Evolutionary conservation across 2,888 invertebrate species (phyloP).

Genomic region (Epinotia ramella): DNA sequence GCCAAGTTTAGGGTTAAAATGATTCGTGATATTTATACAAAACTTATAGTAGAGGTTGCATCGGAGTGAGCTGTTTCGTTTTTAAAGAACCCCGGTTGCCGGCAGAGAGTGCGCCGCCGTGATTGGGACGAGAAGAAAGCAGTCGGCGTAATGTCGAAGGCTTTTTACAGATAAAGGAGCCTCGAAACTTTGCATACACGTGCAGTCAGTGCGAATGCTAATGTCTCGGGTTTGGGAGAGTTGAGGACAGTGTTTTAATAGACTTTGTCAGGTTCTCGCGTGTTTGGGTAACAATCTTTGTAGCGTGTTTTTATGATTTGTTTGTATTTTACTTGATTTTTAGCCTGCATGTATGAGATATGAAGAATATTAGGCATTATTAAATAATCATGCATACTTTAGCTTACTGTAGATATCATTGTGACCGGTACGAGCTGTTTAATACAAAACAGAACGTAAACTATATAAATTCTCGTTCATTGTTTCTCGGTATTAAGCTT

Average conservation of each 20-base stretch:
- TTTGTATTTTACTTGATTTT: not conserved
- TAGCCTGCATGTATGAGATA: not conserved
- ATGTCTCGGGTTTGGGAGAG: slow-evolving; percentile 22
- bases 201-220: slow-evolving; percentile 14
- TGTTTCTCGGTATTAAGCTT: not conserved
- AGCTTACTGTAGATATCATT: not conserved
- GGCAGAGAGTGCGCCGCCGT: slow-evolving; percentile 54
- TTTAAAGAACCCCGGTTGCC: slow-evolving; percentile 57
- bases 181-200: slow-evolving; percentile 46
- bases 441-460: not conserved
- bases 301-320: not conserved
- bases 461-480: not conserved
- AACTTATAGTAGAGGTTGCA: slow-evolving; percentile 34
- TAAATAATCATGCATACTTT: not conserved
- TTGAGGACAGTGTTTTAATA: slow-evolving; percentile 12
- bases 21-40: not conserved
- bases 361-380: not conserved
- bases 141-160: slow-evolving; percentile 44
- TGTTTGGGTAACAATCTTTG: not conserved
- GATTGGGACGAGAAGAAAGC: slow-evolving; percentile 57
- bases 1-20: too few relatives aligned
- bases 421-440: not conserved
- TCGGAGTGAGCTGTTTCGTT: slow-evolving; percentile 53
- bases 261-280: not conserved
- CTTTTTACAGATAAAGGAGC: slow-evolving; percentile 51